These are phyloP conservation scores for Plectus sambesii DNA, from an alignment of 1,140 invertebrate genomes.

Conservation along the genomic window DNA sequence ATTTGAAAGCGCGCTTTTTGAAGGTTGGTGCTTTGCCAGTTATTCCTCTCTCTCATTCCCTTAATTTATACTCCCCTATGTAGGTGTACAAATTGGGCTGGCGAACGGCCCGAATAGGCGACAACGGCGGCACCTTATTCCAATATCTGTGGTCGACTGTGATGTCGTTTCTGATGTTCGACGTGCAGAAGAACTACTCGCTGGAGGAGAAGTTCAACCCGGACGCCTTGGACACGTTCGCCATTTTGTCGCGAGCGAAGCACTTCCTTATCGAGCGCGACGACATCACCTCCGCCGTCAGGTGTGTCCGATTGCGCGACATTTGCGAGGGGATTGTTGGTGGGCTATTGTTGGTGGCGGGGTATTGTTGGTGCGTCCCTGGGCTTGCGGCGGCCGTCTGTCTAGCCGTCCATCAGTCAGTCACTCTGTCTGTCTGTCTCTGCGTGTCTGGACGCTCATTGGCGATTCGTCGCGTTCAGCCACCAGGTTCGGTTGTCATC, in stretches of 20 bases:
- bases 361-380: too few species aligned
- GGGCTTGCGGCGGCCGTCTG: too few species aligned
- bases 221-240: conserved; percentile 64
- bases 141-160: conserved; percentile 76
- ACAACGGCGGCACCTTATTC: conserved; percentile 60
- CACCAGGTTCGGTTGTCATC: too few species aligned
- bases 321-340: too few species aligned
- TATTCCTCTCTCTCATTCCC: neutral
- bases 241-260: conserved; percentile 69
- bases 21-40: conserved; percentile 53
- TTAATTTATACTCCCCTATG: conserved; percentile 5
- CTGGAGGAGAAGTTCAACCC: conserved; percentile 45
- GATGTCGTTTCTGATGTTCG: conserved; percentile 56
- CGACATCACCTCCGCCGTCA: conserved; percentile 68
- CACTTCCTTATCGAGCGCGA: conserved; percentile 71
- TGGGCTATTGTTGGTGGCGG: too few species aligned
- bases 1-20: conserved; percentile 68
- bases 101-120: conserved; percentile 68
- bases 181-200: conserved; percentile 48
- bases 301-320: too few species aligned
- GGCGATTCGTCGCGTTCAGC: too few species aligned
- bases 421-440: too few species aligned
- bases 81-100: conserved; percentile 47
- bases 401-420: too few species aligned
- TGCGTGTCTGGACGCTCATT: too few species aligned